Evolutionary conservation across 2,888 invertebrate genomes (phyloP), one percentile per base, ranked within the genome.

Genomic region (Drosophila mulleri): DNA sequence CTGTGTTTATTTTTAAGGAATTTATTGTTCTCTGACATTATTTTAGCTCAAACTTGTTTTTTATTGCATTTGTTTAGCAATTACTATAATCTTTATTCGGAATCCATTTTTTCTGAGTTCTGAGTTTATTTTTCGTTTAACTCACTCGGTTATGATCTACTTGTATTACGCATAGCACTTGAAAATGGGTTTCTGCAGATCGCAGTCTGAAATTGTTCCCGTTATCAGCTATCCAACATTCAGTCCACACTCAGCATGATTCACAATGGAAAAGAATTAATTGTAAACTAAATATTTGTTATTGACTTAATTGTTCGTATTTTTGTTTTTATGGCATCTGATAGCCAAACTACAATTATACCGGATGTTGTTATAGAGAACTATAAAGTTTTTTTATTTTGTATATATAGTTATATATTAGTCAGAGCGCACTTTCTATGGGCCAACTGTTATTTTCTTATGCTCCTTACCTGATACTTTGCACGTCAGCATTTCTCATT

Each of bases 281-380:
- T 12, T 18, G 48, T 18, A 0, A 29, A 32, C 11, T 29, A 11
- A 7, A 12, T 50, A 18, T 50, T 50, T 32, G 29, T 7, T 50
- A 18, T 50, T 50, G 32, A 32, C 48, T 50, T 50, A 32, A 32
- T 50, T 48, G n/a, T 32, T 18, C 20, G 18, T 18, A n/a, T 29
- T 32, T n/a, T 18, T 29, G 32, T 32, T n/a, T 48, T 32, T 48
- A 29, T 48, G 26, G 48, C 48, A 11, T 29, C 5, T n/a, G 12
- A 23, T 7, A 23, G 45, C 9, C 26, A 3, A 23, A 3, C 14
- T 23, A 9, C n/a, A 29, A 11, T 29, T 29, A 0, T 4, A 32
- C 18, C 50, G 50, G 50, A 50, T 18, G 18, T 29, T 7, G 32
- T 11, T 32, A 32, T 32, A 18, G 29, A 18, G 32, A 1, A 11